Evolutionary conservation across 2,113 vertebrate species (phyloP).

Genomic region (Zosterops lateralis): DNA sequence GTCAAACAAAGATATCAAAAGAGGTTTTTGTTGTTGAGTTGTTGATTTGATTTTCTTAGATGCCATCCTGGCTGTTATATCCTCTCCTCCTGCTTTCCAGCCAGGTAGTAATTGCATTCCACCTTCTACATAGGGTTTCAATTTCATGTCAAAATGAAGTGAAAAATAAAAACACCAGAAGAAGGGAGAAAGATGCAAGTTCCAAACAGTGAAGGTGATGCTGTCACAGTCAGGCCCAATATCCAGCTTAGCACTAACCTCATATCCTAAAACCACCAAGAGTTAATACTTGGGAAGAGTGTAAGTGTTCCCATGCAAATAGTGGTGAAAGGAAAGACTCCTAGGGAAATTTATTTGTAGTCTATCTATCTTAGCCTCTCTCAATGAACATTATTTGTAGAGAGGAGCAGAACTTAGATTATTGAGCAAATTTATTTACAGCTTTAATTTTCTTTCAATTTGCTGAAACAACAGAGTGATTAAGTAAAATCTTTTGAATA

Average conservation of each 20-base stretch:
- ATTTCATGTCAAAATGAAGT: not conserved
- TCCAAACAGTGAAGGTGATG: not conserved
- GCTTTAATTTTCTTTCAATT: not conserved
- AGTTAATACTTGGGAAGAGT: not conserved
- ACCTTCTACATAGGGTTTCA: not conserved
- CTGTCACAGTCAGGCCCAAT: not conserved
- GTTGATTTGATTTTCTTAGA: not conserved
- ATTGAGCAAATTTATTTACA: not conserved
- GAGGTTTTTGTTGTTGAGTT: not conserved
- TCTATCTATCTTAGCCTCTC: not conserved
- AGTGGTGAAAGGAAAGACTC: not conserved
- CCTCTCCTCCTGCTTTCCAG: not conserved
- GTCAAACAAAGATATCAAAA: not conserved
- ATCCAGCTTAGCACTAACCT: not conserved
- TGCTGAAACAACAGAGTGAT: not conserved
- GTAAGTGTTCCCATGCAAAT: not conserved
- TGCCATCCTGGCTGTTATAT: not conserved
- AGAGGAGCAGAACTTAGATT: not conserved
- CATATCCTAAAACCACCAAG: not conserved
- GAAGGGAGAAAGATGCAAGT: not conserved
- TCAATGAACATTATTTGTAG: not conserved
- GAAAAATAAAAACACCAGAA: not conserved
- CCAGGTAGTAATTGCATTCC: not conserved
- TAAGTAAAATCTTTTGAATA: not conserved
- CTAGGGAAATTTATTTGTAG: not conserved